A percentile compares a stretch with the other conserved stretches of the same genome.
Evolutionary conservation across 1,140 invertebrate genomes (phyloP).

Genomic region (Aphaenogaster rudis): DNA sequence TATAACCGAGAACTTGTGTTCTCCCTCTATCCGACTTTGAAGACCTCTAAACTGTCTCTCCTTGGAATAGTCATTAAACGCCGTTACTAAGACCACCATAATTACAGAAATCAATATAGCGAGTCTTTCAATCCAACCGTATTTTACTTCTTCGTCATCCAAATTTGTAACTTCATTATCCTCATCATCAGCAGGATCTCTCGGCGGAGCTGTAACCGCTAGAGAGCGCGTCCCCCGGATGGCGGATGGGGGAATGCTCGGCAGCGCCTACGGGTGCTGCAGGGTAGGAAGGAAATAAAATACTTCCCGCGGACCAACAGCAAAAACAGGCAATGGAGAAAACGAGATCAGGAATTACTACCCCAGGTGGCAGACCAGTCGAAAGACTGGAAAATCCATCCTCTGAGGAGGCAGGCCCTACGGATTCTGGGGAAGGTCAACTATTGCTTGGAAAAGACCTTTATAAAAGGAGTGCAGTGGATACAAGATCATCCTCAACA

Average conservation of each 20-base stretch:
- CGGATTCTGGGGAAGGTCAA: background rate
- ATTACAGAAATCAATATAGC: slow-evolving; percentile 99
- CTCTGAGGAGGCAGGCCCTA: background rate
- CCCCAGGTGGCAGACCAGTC: background rate
- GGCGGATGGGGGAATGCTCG: background rate
- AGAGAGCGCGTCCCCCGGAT: background rate
- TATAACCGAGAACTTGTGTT: slow-evolving; percentile 99
- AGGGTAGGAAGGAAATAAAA: slow-evolving; percentile 20
- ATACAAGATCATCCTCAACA: too few relatives aligned
- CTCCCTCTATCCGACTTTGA: slow-evolving; percentile 99
- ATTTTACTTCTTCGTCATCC: too few relatives aligned
- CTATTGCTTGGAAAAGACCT: background rate
- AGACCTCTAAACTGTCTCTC: slow-evolving; percentile 99
- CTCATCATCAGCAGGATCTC: background rate
- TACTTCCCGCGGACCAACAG: slow-evolving; percentile 15
- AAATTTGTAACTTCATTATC: too few relatives aligned
- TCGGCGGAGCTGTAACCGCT: slow-evolving; percentile 14
- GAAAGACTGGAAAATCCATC: background rate
- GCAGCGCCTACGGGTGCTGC: background rate
- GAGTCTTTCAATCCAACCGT: slow-evolving; percentile 92
- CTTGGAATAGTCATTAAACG: slow-evolving; percentile 99
- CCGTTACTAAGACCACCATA: slow-evolving; percentile 99
- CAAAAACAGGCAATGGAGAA: background rate
- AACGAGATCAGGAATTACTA: background rate
- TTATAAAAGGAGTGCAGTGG: too few relatives aligned